A percentile compares a stretch with the other conserved stretches of the same genome.
Conservation (phyloP, 2,113 vertebrate species). For the Penelope pileata region DNA sequence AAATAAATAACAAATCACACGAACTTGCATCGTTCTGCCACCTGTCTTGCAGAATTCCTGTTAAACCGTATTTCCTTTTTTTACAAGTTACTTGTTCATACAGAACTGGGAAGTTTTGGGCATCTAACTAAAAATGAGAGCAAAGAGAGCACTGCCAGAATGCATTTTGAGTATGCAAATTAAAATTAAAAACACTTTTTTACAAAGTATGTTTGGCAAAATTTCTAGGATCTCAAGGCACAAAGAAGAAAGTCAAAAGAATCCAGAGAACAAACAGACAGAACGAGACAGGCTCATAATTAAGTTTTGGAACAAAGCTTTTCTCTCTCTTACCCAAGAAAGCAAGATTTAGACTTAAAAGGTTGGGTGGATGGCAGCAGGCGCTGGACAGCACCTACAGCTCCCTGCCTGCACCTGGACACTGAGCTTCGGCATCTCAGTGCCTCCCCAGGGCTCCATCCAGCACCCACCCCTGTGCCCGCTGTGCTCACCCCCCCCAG, state of each 20-base stretch:
- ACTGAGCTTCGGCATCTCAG: accelerated
- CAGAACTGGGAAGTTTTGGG: neutral
- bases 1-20: neutral
- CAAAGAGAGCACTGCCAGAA: neutral
- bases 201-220: neutral
- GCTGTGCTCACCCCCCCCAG: neutral
- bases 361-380: neutral
- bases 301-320: neutral
- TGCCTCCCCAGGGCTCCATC: neutral
- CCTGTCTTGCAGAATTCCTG: neutral
- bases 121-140: neutral
- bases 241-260: neutral
- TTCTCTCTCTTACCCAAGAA: neutral
- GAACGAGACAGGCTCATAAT: neutral
- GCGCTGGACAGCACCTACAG: neutral
- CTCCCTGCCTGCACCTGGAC: neutral
- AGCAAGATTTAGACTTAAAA: neutral
- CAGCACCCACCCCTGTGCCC: neutral
- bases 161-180: neutral
- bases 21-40: neutral
- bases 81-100: neutral
- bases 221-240: neutral
- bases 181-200: neutral
- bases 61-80: neutral
- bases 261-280: neutral